A percentile compares a stretch with the other conserved stretches of the same genome.
Evolutionary conservation across 1,140 invertebrate species (phyloP).

Genomic region (Drosophila melanogaster): DNA sequence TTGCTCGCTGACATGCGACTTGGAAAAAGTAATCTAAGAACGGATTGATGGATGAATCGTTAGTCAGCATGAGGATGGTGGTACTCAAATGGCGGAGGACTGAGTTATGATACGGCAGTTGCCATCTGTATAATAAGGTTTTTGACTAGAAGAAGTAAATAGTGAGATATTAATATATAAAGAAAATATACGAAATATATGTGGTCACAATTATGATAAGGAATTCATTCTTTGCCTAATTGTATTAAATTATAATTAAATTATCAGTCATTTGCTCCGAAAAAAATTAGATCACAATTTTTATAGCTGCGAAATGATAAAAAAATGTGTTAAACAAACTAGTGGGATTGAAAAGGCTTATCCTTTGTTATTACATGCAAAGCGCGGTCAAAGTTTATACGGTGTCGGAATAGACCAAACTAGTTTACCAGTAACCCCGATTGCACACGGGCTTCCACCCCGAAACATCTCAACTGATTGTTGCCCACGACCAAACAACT

Average conservation of each 20-base stretch:
- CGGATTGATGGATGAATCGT: slow-evolving; percentile 34
- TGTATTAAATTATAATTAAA: no score
- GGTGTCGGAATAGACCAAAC: slow-evolving; percentile 1
- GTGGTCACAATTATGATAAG: no score
- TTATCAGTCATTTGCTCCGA: no score
- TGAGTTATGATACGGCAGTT: neutral
- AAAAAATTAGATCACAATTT: no score
- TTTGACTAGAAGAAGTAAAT: no score
- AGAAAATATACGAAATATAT: no score
- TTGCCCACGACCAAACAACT: slow-evolving; percentile 42
- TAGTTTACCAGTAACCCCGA: slow-evolving; percentile 14
- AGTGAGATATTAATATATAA: no score
- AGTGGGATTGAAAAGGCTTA: neutral
- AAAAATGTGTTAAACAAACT: no score
- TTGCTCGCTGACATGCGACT: slow-evolving; percentile 42
- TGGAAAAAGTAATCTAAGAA: slow-evolving; percentile 8
- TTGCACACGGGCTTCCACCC: neutral
- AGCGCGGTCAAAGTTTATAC: neutral
- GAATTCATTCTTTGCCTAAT: no score
- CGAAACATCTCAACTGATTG: slow-evolving; percentile 13
- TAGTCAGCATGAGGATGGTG: slow-evolving; percentile 8
- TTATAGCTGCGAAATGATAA: no score
- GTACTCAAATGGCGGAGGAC: neutral
- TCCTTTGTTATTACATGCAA: neutral
- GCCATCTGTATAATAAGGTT: neutral